These are phyloP conservation scores for Schizothorax lantsangensis DNA, from an alignment of 2,797 vertebrate genomes.

Conservation along the genomic window DNA sequence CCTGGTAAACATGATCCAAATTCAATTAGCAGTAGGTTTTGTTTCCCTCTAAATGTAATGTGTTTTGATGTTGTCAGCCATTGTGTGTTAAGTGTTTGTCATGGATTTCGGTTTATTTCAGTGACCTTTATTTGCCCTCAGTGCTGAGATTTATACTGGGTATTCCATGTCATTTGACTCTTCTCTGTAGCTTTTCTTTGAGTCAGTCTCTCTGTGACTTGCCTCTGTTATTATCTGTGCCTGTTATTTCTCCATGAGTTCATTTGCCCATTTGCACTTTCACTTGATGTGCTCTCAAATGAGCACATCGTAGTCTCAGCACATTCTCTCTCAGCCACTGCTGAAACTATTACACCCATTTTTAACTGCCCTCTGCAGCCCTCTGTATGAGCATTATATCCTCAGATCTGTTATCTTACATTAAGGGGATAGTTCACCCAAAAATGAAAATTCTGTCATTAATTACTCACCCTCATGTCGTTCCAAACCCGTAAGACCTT, in stretches of 20 bases:
- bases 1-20: background rate
- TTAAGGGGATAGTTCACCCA: background rate
- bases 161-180: slow-evolving; percentile 36
- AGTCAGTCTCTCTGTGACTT: slow-evolving; percentile 23
- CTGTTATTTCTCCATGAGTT: slow-evolving; percentile 49
- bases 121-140: slow-evolving; percentile 24
- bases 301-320: slow-evolving; percentile 40
- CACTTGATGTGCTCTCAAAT: slow-evolving; percentile 34
- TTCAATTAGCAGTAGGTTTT: background rate
- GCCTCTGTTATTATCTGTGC: slow-evolving; percentile 36
- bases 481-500: background rate
- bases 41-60: background rate
- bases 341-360: slow-evolving; percentile 42
- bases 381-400: background rate
- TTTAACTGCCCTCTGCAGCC: slow-evolving; percentile 1
- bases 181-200: slow-evolving; percentile 26
- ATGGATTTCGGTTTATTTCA: background rate
- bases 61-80: slow-evolving; percentile 20
- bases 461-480: background rate
- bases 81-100: slow-evolving; percentile 26
- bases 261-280: slow-evolving; percentile 48
- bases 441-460: background rate
- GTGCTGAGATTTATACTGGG: background rate
- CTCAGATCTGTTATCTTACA: slow-evolving; percentile 2
- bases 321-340: slow-evolving; percentile 26